Base-by-base conservation (phyloP, 2,113 vertebrate genomes). In the Hippocampus zosterae region DNA sequence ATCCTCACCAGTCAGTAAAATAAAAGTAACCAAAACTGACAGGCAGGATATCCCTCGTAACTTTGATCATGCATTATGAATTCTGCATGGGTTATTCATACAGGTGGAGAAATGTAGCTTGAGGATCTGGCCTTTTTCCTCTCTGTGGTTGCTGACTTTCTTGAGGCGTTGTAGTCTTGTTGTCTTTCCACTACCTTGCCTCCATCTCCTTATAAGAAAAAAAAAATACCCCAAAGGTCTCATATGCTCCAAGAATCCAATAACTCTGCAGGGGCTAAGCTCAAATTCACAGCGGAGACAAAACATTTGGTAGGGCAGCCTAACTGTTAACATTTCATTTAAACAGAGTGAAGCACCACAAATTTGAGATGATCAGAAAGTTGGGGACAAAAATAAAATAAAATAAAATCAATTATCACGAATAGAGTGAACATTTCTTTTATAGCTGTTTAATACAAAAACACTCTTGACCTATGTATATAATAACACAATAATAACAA, bases 41-140 rank as follows among this genome's bases (percentile, higher is more conserved):
- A 84, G 81, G 75, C 75, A 64, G 73, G 68, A 71, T 82, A 74
- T 71, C 70, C 73, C 67, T 74, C 72, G 82, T 81, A 84, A 88
- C 79, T 87, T 84, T 89, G 75, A 84, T 86, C 82, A 86, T 88
- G 73, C 72, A 86, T 88, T 87, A 84, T 88, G 70, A 80, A 89
- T 88, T 84, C 77, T 66, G 46, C 23, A 85, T 89, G 56, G 76
- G 78, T 88, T 87, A 89, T 88, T 91, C 67, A 87, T 84, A 68
- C 3, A 6, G 62, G 68, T 2, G 4, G 50, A 74, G 71, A 77
- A 79, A 71, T 71, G 68, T 41, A 73, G 74, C 84, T 84, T 6
- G 65, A 78, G 48, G 80, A 86, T 72, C 72, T 79, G 84, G 73
- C 75, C 83, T 84, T 87, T 84, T 56, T 21, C 59, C 69, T 74